These are phyloP conservation scores for Chaetodon trifasciatus DNA, from an alignment of 2,797 vertebrate genomes.

Conservation along the genomic window DNA sequence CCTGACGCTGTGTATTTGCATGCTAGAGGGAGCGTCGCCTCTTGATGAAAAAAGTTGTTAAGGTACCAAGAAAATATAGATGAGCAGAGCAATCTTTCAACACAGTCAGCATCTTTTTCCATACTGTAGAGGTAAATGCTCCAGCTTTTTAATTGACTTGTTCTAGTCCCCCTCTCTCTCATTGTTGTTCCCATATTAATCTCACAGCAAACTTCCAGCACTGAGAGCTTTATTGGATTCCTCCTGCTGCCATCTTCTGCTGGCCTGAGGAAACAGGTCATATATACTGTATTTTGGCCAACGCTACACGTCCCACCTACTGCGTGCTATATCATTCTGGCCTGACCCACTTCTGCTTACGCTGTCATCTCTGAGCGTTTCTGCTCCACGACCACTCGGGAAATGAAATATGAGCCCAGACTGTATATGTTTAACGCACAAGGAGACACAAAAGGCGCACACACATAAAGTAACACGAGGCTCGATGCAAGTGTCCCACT, in stretches of 20 bases:
- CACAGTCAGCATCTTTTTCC: slow-evolving; percentile 65
- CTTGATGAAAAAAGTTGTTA: slow-evolving; percentile 61
- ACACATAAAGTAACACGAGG: slow-evolving; percentile 42
- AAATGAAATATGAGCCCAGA: slow-evolving; percentile 55
- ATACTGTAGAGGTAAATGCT: slow-evolving; percentile 61
- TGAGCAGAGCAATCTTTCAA: slow-evolving; percentile 62
- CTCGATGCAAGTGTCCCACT: slow-evolving; percentile 58
- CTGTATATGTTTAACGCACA: slow-evolving; percentile 45
- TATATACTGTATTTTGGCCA: slow-evolving; percentile 53
- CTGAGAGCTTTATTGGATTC: slow-evolving; percentile 72
- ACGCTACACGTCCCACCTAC: slow-evolving; percentile 49
- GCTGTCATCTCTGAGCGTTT: slow-evolving; percentile 45
- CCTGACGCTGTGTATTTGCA: slow-evolving; percentile 67
- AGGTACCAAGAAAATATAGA: slow-evolving; percentile 65
- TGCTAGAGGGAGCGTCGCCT: slow-evolving; percentile 47
- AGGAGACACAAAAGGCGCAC: slow-evolving; percentile 32
- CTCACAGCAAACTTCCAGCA: slow-evolving; percentile 62
- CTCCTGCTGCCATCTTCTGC: slow-evolving; percentile 51
- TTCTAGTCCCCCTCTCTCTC: slow-evolving; percentile 43
- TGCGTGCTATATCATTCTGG: slow-evolving; percentile 45
- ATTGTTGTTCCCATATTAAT: slow-evolving; percentile 73
- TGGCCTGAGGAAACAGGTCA: slow-evolving; percentile 65
- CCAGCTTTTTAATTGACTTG: slow-evolving; percentile 73
- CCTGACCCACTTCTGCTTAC: slow-evolving; percentile 71
- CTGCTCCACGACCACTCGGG: slow-evolving; percentile 24